phyloP scores from a whole-genome alignment of 2,113 vertebrate genomes.

The Mesocricetus auratus region DNA sequence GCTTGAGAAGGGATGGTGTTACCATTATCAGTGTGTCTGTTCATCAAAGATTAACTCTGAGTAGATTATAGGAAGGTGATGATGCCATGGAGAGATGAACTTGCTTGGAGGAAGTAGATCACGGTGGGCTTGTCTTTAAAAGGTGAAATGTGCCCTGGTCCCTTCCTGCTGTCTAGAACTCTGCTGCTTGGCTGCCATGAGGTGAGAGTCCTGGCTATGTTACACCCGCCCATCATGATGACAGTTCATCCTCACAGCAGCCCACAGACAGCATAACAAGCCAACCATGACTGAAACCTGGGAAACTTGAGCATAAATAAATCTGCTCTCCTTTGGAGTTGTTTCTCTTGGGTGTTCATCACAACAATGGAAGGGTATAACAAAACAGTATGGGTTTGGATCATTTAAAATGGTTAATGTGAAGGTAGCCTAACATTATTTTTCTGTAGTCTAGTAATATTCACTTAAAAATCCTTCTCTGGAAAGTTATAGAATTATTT shows the following conservation, averaged over 20 bases:
- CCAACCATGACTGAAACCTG: background rate
- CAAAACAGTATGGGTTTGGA: background rate
- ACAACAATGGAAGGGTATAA: background rate
- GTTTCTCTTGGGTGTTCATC: background rate
- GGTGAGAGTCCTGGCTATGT: too few relatives aligned
- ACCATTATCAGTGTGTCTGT: background rate
- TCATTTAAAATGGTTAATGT: background rate
- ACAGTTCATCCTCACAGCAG: background rate
- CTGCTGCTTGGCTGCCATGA: background rate
- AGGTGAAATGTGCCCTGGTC: background rate
- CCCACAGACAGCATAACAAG: background rate
- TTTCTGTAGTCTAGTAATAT: background rate
- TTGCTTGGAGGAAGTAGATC: background rate
- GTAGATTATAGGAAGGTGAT: background rate
- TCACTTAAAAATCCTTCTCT: background rate
- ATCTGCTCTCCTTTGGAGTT: background rate
- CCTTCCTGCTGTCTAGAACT: background rate
- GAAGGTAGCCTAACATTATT: background rate
- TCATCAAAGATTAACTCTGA: background rate
- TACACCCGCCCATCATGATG: background rate
- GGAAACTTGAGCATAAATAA: background rate
- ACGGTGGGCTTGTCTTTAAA: background rate
- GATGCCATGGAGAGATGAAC: too few relatives aligned
- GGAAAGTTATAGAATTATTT: slow-evolving; percentile 35
- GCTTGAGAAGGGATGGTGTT: background rate